Evolutionary conservation across 2,797 vertebrate genomes (phyloP).

Genomic region (Chelonia mydas): DNA sequence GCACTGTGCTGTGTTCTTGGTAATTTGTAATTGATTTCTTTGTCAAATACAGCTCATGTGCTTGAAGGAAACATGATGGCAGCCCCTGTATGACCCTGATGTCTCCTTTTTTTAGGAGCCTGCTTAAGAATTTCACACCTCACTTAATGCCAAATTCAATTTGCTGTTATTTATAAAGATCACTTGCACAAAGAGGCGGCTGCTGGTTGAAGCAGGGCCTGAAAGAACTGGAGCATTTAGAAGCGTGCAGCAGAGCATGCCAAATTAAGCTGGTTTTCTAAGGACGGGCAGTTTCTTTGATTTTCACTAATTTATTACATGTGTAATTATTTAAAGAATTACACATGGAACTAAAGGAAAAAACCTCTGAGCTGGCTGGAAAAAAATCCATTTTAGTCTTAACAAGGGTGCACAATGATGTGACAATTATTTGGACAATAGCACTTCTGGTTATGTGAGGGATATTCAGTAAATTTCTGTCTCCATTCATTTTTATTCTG

Average conservation of each 20-base stretch:
- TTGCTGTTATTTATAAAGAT: conserved; percentile 46
- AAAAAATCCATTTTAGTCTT: conserved; percentile 19
- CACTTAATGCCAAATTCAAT: conserved; percentile 59
- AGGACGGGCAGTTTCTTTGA: conserved; percentile 56
- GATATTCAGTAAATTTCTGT: background rate
- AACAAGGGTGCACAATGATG: background rate
- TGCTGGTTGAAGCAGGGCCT: conserved; percentile 45
- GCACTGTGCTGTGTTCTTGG: background rate
- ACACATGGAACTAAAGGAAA: conserved; percentile 28
- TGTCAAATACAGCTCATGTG: background rate
- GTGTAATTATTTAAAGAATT: conserved; percentile 71
- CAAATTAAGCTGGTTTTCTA: conserved; percentile 70
- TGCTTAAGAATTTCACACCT: conserved; percentile 66
- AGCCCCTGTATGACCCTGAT: background rate
- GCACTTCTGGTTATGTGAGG: background rate
- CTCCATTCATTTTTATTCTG: background rate
- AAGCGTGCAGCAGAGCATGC: conserved; percentile 55
- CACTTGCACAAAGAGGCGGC: conserved; percentile 57
- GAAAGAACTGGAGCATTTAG: conserved; percentile 47
- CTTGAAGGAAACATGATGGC: background rate
- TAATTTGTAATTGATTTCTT: background rate
- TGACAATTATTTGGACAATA: conserved; percentile 27
- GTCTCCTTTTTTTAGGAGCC: conserved; percentile 2
- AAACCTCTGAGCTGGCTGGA: conserved; percentile 25
- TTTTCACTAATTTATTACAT: conserved; percentile 74